Evolutionary conservation across 2,888 invertebrate species (phyloP), one percentile per base, ranked within the genome.

Genomic region (Aleiodes alternator): DNA sequence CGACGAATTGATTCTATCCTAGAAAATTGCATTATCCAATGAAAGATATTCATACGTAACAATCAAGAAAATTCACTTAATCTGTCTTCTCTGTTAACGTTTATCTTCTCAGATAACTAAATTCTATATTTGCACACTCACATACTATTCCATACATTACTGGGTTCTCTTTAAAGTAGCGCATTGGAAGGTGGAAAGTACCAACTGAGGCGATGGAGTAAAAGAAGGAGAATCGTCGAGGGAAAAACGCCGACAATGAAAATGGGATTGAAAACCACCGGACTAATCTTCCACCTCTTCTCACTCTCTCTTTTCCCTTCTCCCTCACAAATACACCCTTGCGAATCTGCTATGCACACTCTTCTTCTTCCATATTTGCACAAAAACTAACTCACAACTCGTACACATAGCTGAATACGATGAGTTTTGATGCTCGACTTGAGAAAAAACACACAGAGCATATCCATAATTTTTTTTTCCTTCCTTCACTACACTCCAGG

Each of bases 201-300:
- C 31, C n/a, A 55, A 12, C 66, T 12, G n/a, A 34, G 4, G 23
- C 7, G 34, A 34, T 56, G 51, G 50, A 61, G 64, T 68, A 55
- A 61, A 68, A 78, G 59, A 69, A 76, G 59, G 59, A 70, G 75
- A 53, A 69, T 71, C 69, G 76, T 73, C 76, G 71, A 72, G 80
- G 78, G 80, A 71, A 51, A 68, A 68, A 77, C 79, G 77, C 77
- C 77, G 80, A 82, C 87, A 86, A 87, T 88, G 88, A 88, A 88
- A 89, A 88, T 88, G 88, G 87, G 88, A 88, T 87, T 88, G 88
- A 86, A 88, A 89, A 89, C 87, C 88, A 81, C 87, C 84, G 85
- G 83, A 85, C 87, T 89, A 89, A 88, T 89, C 87, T 87, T 79
- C 82, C 81, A 80, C 69, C 64, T 48, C 50, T 79, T 68, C 79